Conservation (phyloP, 1,140 invertebrate species). For the Drosophila burlai region DNA sequence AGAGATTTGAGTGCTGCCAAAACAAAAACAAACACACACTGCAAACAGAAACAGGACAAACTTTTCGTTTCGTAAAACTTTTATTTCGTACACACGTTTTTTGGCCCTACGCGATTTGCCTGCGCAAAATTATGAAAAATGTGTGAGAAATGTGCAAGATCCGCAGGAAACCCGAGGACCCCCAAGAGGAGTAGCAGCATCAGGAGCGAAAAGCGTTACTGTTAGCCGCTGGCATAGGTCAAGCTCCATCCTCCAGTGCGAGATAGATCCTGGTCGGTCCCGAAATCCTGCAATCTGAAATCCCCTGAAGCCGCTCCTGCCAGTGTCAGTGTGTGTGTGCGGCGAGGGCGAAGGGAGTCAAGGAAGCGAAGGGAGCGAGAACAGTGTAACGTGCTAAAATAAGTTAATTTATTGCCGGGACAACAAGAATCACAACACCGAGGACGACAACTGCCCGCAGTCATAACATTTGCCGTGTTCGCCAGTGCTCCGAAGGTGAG, state of each 20-base stretch:
- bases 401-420: conserved; percentile 75
- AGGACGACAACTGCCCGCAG: conserved; percentile 47
- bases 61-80: conserved; percentile 55
- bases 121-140: conserved; percentile 78
- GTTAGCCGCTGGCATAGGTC: conserved; percentile 48
- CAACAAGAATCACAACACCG: conserved; percentile 61
- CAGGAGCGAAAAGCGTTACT: conserved; percentile 8
- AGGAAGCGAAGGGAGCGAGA: not conserved
- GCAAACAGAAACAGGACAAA: conserved; percentile 44
- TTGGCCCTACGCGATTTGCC: conserved; percentile 31
- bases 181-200: conserved; percentile 15
- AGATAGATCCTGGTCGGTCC: conserved; percentile 36
- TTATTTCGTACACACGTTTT: conserved; percentile 56
- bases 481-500: conserved; percentile 59
- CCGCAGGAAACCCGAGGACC: conserved; percentile 38
- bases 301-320: conserved; percentile 31
- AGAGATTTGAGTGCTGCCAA: conserved; percentile 69
- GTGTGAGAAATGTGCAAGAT: conserved; percentile 69
- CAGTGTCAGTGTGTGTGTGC: not conserved
- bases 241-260: conserved; percentile 44
- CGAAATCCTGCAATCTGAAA: conserved; percentile 29
- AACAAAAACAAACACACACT: conserved; percentile 37
- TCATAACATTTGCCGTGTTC: conserved; percentile 60
- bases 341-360: not conserved
- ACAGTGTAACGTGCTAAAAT: conserved; percentile 72